These are phyloP conservation scores for Myotis daubentonii DNA, from an alignment of 2,797 vertebrate genomes.

Conservation along the genomic window DNA sequence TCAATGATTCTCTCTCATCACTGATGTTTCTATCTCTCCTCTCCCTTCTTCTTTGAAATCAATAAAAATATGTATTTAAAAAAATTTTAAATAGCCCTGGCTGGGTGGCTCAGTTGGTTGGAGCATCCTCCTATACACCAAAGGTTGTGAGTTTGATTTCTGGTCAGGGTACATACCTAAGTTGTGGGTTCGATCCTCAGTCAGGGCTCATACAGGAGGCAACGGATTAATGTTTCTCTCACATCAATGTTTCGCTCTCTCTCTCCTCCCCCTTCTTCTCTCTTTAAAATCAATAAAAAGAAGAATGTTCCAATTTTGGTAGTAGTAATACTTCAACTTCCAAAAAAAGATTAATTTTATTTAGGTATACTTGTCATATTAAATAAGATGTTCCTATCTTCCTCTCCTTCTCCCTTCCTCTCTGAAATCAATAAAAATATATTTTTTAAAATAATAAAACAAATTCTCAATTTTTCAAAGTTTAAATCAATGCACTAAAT, in stretches of 20 bases:
- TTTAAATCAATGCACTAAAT: neutral
- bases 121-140: neutral
- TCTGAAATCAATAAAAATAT: too few species aligned
- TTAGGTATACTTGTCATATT: constrained; percentile 3
- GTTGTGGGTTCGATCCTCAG: neutral
- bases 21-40: too few species aligned
- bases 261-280: too few species aligned
- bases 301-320: neutral
- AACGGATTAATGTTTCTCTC: neutral
- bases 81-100: neutral
- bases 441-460: too few species aligned
- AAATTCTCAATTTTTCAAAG: neutral
- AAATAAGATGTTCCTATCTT: too few species aligned
- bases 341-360: constrained; percentile 45
- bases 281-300: neutral
- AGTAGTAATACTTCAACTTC: constrained; percentile 31
- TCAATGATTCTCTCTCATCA: too few species aligned
- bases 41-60: too few species aligned
- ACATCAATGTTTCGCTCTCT: neutral
- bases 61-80: too few species aligned
- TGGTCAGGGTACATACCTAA: too few species aligned
- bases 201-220: neutral
- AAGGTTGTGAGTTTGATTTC: too few species aligned
- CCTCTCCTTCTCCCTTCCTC: too few species aligned
- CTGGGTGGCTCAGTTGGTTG: neutral